Percentiles rank a stretch among this genome's conserved stretches.
These are phyloP conservation scores for Phortica okadai DNA, from an alignment of 2,888 invertebrate genomes.

Conservation along the genomic window DNA sequence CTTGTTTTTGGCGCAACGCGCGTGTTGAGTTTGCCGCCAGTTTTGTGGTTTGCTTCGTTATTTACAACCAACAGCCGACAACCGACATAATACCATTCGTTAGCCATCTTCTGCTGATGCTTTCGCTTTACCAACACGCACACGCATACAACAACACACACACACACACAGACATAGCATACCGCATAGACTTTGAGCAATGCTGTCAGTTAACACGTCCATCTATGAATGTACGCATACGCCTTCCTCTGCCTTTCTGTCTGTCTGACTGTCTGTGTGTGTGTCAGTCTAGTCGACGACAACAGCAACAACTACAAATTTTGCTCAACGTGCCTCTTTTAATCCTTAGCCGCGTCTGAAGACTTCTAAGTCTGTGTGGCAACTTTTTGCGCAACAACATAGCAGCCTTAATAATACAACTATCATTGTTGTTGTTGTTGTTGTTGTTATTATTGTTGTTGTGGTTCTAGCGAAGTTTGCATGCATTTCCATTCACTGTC, in stretches of 20 bases:
- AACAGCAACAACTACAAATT: neutral
- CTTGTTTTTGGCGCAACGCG: neutral
- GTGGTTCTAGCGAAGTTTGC: slow-evolving; percentile 3
- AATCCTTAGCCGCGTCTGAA: neutral
- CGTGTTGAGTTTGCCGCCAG: neutral
- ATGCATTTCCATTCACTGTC: neutral
- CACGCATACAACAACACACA: neutral
- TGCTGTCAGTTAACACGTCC: neutral
- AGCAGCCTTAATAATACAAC: neutral
- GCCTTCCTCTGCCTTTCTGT: neutral
- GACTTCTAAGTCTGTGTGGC: neutral
- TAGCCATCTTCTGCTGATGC: neutral
- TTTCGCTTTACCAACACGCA: neutral
- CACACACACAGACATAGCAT: neutral
- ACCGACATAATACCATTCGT: neutral
- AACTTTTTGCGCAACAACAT: neutral
- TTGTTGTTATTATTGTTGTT: neutral
- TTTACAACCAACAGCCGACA: neutral
- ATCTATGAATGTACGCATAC: neutral
- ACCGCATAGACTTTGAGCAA: too few relatives aligned
- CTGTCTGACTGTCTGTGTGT: neutral
- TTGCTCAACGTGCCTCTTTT: neutral
- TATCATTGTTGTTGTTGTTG: neutral
- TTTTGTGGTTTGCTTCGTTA: neutral
- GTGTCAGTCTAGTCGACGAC: neutral